phyloP scores from a whole-genome alignment of 2,113 vertebrate species.

The Cynocephalus volans region DNA sequence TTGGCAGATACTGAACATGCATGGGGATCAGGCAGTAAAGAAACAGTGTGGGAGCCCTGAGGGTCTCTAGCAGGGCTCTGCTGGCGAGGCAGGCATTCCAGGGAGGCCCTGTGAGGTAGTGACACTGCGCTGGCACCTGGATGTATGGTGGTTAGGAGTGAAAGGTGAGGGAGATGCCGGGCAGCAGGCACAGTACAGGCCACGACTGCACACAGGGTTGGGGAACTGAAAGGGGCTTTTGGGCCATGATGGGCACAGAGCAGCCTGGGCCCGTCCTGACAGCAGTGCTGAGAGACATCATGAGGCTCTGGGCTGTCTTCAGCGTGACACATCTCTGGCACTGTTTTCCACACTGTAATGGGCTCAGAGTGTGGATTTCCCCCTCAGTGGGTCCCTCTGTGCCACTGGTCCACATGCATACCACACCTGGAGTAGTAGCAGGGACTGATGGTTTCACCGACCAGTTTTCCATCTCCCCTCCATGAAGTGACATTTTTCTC shows the following conservation, averaged over 20 bases:
- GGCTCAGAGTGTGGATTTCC: background rate
- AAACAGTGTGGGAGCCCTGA: background rate
- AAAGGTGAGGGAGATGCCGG: background rate
- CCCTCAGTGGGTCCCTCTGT: fast-evolving
- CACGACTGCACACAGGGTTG: fast-evolving
- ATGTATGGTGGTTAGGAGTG: background rate
- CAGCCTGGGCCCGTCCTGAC: background rate
- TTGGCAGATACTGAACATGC: background rate
- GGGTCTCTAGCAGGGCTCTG: background rate
- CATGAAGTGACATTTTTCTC: background rate
- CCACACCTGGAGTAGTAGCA: no score
- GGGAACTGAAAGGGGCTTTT: background rate
- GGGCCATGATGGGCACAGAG: background rate
- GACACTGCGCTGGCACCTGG: background rate
- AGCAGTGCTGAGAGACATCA: fast-evolving
- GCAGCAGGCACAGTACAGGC: fast-evolving
- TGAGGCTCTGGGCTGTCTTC: background rate
- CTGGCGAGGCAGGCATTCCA: fast-evolving
- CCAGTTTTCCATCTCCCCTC: background rate
- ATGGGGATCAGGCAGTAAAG: fast-evolving
- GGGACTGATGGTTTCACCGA: background rate
- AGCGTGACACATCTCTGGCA: fast-evolving
- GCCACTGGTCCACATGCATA: background rate
- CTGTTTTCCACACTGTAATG: fast-evolving
- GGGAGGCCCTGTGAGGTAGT: background rate